phyloP scores from a whole-genome alignment of 2,113 vertebrate species.

The Corythornis madagascariensis region DNA sequence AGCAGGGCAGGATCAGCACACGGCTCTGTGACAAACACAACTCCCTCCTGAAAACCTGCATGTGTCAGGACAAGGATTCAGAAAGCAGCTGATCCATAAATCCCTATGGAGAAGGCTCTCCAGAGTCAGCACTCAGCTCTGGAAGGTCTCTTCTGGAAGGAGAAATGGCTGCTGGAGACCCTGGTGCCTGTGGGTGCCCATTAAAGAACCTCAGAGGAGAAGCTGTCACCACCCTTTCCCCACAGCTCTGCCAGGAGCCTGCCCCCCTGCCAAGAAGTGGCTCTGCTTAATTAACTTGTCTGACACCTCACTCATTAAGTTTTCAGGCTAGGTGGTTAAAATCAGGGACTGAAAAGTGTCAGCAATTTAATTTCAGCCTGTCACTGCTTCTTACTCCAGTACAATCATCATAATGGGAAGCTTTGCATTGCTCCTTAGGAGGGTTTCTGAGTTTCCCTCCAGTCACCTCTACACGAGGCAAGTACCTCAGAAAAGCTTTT shows the following conservation, averaged over 20 bases:
- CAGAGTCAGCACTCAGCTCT: not conserved
- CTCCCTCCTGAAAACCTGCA: not conserved
- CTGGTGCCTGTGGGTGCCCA: not conserved
- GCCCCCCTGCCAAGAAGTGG: not conserved
- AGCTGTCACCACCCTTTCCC: not conserved
- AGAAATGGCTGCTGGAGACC: not conserved
- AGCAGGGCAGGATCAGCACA: not conserved
- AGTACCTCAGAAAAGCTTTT: not conserved
- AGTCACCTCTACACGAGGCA: not conserved
- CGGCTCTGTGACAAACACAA: not conserved
- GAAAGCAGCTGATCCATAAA: constrained; percentile 16
- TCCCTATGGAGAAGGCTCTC: not conserved
- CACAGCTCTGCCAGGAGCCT: not conserved
- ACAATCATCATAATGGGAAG: not conserved
- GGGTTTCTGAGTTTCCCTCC: not conserved
- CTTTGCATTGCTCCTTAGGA: not conserved
- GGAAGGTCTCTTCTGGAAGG: constrained; percentile 1
- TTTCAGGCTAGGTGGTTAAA: not conserved
- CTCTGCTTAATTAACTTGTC: not conserved
- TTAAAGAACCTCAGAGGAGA: not conserved
- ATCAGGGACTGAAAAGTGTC: not conserved
- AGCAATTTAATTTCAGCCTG: not conserved
- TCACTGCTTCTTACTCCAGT: not conserved
- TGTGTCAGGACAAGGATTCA: not conserved
- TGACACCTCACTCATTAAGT: not conserved